Evolutionary conservation across 2,888 invertebrate genomes (phyloP).

Genomic region (Drosophila emarginata): DNA sequence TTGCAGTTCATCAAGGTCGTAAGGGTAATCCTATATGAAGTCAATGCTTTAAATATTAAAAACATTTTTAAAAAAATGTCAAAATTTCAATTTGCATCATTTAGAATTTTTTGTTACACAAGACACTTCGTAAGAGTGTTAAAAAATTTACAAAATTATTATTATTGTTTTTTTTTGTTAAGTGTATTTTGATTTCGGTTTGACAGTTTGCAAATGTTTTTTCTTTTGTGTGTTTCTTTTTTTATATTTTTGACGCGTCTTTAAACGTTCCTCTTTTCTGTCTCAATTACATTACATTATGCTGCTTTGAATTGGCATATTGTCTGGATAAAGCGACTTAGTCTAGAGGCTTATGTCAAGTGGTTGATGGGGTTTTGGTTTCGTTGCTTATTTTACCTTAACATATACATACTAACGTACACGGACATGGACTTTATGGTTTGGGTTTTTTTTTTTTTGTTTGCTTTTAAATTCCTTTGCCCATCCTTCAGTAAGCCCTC

Average conservation of each 20-base stretch:
- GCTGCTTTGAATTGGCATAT: constrained; percentile 68
- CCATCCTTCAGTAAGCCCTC: not conserved
- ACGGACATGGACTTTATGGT: constrained; percentile 2
- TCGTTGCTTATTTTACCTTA: constrained; percentile 13
- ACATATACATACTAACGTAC: not conserved
- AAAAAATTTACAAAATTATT: constrained; percentile 40
- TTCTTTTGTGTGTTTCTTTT: constrained; percentile 11
- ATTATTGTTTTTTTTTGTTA: not conserved
- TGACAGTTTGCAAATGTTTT: not conserved
- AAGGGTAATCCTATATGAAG: not conserved
- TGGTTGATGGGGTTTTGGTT: constrained; percentile 4
- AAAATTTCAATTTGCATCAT: constrained; percentile 41
- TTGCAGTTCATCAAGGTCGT: not conserved
- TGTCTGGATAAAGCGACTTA: constrained; percentile 59
- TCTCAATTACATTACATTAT: constrained; percentile 70
- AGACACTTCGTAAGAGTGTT: not conserved
- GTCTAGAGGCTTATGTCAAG: constrained; percentile 21
- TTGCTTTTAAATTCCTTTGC: not conserved
- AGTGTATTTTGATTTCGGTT: not conserved
- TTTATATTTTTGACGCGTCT: constrained; percentile 29
- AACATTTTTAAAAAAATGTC: not conserved
- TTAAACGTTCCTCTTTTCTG: constrained; percentile 48
- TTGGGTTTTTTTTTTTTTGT: not conserved
- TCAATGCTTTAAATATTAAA: not conserved
- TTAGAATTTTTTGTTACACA: not conserved